Percentiles rank a stretch among this genome's conserved stretches.
Evolutionary conservation across 2,888 invertebrate genomes (phyloP).

Genomic region (Alitta virens): DNA sequence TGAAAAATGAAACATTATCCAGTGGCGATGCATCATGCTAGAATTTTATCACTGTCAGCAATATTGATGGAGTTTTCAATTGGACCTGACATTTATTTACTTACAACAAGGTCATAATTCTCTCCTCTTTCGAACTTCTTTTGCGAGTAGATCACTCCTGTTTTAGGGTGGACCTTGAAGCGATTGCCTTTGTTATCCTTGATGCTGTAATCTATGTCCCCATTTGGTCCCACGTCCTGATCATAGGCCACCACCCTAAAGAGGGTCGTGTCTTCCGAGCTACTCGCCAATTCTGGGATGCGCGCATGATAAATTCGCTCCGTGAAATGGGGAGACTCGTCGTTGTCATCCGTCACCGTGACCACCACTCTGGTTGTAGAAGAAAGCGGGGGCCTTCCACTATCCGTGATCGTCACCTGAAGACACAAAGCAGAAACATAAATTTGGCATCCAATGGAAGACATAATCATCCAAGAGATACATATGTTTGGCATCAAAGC

Average conservation of each 20-base stretch:
- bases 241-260: slow-evolving; percentile 49
- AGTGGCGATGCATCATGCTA: too few species aligned
- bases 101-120: slow-evolving; percentile 69
- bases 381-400: slow-evolving; percentile 72
- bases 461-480: too few species aligned
- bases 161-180: slow-evolving; percentile 78
- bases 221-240: slow-evolving; percentile 46
- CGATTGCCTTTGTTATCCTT: slow-evolving; percentile 55
- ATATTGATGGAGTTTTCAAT: neutral
- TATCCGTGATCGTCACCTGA: slow-evolving; percentile 80
- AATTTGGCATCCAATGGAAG: too few species aligned
- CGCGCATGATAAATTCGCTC: slow-evolving; percentile 35
- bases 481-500: too few species aligned
- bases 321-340: slow-evolving; percentile 45
- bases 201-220: slow-evolving; percentile 72
- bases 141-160: slow-evolving; percentile 79
- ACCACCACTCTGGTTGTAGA: slow-evolving; percentile 67
- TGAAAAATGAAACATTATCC: too few species aligned
- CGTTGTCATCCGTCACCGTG: slow-evolving; percentile 48
- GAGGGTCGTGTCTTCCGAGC: slow-evolving; percentile 31
- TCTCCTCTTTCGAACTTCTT: slow-evolving; percentile 70
- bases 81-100: neutral
- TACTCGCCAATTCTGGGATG: slow-evolving; percentile 28
- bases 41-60: too few species aligned
- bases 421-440: slow-evolving; percentile 1